A percentile compares a stretch with the other conserved stretches of the same genome.
These are phyloP conservation scores for Theocolax elegans DNA, from an alignment of 1,140 invertebrate genomes.

Conservation along the genomic window DNA sequence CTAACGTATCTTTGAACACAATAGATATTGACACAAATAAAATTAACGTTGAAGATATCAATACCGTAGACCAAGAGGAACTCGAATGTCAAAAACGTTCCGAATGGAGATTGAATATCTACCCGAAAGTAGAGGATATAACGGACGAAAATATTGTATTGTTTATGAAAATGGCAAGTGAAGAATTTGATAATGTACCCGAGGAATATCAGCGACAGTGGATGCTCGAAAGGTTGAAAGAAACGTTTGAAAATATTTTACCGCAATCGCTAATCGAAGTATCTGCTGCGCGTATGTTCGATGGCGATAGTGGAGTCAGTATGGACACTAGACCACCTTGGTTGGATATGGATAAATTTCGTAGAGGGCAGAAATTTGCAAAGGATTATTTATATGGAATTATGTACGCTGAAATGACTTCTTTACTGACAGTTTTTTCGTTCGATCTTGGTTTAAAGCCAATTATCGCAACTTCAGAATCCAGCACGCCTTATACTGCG, in stretches of 20 bases:
- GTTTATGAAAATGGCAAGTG: not conserved
- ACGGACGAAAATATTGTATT: not conserved
- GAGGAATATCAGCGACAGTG: not conserved
- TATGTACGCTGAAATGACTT: conserved; percentile 71
- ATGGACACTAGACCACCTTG: conserved; percentile 49
- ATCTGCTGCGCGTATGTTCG: conserved; percentile 22
- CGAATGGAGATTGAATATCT: not conserved
- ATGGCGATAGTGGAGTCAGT: conserved; percentile 44
- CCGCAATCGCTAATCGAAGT: not conserved
- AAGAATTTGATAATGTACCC: not conserved
- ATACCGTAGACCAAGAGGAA: not conserved
- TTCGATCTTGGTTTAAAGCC: conserved; percentile 74
- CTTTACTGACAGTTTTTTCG: conserved; percentile 73
- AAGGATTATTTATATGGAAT: conserved; percentile 71
- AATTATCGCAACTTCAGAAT: conserved; percentile 74
- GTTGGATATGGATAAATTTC: conserved; percentile 60
- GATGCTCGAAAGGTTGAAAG: not conserved
- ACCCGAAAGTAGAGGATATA: not conserved
- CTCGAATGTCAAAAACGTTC: too few species aligned
- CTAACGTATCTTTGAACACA: conserved; percentile 5
- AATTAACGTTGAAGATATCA: not conserved
- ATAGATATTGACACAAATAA: not conserved
- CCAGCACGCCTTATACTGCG: conserved; percentile 71
- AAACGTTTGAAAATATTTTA: not conserved
- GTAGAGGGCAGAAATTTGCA: conserved; percentile 76